Evolutionary conservation across 2,888 invertebrate species (phyloP).

Genomic region (Rhagonycha lutea): DNA sequence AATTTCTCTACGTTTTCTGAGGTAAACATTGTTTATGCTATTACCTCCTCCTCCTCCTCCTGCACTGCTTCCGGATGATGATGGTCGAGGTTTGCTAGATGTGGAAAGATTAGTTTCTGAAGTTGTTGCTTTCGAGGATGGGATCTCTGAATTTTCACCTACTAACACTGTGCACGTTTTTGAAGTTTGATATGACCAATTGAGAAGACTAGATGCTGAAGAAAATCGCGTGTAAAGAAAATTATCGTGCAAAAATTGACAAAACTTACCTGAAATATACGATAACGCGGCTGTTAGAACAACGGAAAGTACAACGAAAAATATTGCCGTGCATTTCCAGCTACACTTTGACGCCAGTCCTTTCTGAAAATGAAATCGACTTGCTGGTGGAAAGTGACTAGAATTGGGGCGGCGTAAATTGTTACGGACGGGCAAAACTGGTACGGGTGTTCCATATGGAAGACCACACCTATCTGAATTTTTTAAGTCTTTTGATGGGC

Average conservation of each 20-base stretch:
- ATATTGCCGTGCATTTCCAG: constrained; percentile 91
- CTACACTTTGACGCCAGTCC: constrained; percentile 84
- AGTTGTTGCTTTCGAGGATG: constrained; percentile 72
- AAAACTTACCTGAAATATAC: constrained; percentile 80
- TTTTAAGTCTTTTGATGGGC: constrained; percentile 77
- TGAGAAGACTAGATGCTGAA: constrained; percentile 79
- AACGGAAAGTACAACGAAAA: constrained; percentile 82
- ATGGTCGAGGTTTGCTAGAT: constrained; percentile 65
- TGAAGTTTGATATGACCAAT: constrained; percentile 83
- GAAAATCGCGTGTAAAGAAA: constrained; percentile 35
- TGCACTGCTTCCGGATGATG: constrained; percentile 51
- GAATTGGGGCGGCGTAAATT: constrained; percentile 69
- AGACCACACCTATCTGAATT: constrained; percentile 64
- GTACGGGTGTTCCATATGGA: constrained; percentile 57
- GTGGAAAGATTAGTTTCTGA: constrained; percentile 74
- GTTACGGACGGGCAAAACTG: constrained; percentile 76
- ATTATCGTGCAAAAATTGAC: neutral
- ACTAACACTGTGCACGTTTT: constrained; percentile 85
- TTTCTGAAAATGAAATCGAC: constrained; percentile 86
- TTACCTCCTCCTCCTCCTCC: constrained; percentile 50
- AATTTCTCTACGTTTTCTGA: constrained; percentile 72
- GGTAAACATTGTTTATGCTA: constrained; percentile 55
- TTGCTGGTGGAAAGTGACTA: constrained; percentile 73
- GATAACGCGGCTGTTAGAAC: constrained; percentile 81
- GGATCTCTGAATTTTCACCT: constrained; percentile 74